phyloP scores from a whole-genome alignment of 2,113 vertebrate species.

The Charina bottae region DNA sequence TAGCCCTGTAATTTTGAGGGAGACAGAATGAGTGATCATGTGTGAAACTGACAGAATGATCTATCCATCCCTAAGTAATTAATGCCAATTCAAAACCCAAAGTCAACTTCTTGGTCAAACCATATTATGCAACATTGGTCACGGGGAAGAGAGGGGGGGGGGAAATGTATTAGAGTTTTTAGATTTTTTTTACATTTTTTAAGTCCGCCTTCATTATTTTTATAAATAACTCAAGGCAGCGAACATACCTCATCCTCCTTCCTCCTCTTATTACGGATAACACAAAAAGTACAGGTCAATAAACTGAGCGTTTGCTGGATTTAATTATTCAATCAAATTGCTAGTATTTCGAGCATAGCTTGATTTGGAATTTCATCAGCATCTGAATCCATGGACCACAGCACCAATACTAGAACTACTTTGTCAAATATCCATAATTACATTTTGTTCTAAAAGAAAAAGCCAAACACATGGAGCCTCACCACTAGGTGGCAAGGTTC shows the following conservation, averaged over 20 bases:
- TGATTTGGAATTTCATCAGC: neutral
- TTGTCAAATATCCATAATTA: neutral
- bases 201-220: too few species aligned
- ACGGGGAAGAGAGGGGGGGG: neutral
- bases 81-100: neutral
- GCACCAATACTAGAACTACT: neutral
- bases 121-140: neutral
- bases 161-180: neutral
- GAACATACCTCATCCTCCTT: too few species aligned
- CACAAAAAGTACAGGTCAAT: neutral
- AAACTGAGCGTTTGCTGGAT: neutral
- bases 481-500: neutral
- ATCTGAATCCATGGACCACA: neutral
- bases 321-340: neutral
- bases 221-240: too few species aligned
- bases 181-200: too few species aligned
- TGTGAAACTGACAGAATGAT: neutral
- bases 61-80: neutral
- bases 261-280: too few species aligned
- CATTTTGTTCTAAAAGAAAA: neutral
- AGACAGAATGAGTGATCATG: neutral
- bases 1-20: neutral
- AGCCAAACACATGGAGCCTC: neutral
- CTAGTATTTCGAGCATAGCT: neutral
- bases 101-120: neutral